phyloP scores from a whole-genome alignment of 2,888 invertebrate genomes.

The Brenthis ino region DNA sequence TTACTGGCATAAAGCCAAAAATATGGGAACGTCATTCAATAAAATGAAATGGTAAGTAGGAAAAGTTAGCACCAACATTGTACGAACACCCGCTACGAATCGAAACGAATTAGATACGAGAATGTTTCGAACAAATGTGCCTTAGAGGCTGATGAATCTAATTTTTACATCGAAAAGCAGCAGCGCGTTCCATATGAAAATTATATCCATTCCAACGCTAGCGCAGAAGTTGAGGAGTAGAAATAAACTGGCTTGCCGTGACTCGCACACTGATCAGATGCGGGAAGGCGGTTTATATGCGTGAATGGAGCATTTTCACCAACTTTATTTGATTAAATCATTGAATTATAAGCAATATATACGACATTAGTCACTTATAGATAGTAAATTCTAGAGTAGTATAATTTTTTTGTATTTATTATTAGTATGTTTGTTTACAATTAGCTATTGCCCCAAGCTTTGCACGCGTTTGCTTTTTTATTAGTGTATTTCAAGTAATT shows the following conservation, averaged over 20 bases:
- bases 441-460: too few relatives aligned
- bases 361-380: too few relatives aligned
- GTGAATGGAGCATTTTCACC: constrained; percentile 34
- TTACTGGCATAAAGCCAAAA: not conserved
- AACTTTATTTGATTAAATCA: constrained; percentile 29
- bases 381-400: too few relatives aligned
- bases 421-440: too few relatives aligned
- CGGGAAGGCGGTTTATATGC: constrained; percentile 30
- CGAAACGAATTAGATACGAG: constrained; percentile 67
- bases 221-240: constrained; percentile 73
- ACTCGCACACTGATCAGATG: constrained; percentile 66
- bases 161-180: constrained; percentile 69
- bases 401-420: too few relatives aligned
- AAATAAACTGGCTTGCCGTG: constrained; percentile 79
- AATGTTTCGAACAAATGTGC: constrained; percentile 66
- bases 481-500: too few relatives aligned
- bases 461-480: too few relatives aligned
- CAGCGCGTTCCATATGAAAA: constrained; percentile 76
- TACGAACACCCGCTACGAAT: constrained; percentile 68
- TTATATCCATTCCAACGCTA: constrained; percentile 76
- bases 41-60: constrained; percentile 58
- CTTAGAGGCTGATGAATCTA: constrained; percentile 73
- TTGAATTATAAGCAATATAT: constrained; percentile 9
- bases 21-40: constrained; percentile 36
- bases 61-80: constrained; percentile 62